Conservation (phyloP, 2,797 vertebrate genomes). For the Mionectes olivaceus region DNA sequence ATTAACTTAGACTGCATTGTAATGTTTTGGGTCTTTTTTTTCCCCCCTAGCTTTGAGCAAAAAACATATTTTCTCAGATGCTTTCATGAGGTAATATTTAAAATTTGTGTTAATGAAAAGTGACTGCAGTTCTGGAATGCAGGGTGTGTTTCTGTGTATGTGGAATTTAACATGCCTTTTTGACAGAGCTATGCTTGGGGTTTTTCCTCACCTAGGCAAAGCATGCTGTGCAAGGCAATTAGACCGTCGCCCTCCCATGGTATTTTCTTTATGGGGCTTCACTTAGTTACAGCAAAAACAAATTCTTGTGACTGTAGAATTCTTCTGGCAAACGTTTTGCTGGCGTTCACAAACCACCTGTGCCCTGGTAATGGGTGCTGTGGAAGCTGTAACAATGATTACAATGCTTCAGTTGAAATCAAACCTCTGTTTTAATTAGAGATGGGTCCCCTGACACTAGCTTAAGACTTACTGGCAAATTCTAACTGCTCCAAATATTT, state of each 20-base stretch:
- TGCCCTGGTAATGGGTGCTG: not conserved
- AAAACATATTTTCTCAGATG: not conserved
- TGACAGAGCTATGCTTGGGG: not conserved
- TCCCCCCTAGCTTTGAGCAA: not conserved
- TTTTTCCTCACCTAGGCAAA: not conserved
- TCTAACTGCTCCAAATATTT: not conserved
- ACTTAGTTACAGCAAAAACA: not conserved
- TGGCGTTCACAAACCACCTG: not conserved
- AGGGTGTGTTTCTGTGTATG: rapidly evolving
- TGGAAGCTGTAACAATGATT: not conserved
- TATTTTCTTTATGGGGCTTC: not conserved
- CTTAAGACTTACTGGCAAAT: not conserved
- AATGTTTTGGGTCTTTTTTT: not conserved
- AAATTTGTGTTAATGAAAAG: not conserved
- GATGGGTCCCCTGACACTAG: not conserved
- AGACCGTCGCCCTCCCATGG: not conserved
- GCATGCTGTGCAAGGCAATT: rapidly evolving
- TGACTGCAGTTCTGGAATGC: not conserved
- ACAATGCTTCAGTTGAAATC: not conserved
- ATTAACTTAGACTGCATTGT: not conserved
- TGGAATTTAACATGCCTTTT: not conserved
- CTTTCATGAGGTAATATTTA: not conserved
- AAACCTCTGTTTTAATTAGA: not conserved
- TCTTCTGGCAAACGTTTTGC: not conserved
- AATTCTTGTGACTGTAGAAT: not conserved